Base-by-base conservation (phyloP, 2,888 invertebrate species). In the Augiades crinisus region DNA sequence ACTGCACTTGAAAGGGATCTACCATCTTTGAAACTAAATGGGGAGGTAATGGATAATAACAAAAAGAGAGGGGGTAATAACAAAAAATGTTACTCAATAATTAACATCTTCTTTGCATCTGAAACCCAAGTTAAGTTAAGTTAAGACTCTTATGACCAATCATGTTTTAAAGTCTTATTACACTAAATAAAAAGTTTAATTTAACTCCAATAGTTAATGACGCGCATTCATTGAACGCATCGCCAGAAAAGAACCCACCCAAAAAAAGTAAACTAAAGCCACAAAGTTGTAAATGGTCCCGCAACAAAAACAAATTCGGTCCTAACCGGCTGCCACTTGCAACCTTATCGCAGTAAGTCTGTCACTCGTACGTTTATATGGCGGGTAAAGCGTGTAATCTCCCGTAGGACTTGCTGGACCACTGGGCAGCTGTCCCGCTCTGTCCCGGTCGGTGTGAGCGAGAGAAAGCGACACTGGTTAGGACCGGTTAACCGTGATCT, bases 331-430 rank as follows among this genome's bases (percentile, higher is more conserved):
- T 41, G 1, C 41, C 12, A 34, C 41, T 41, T 49, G 22, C 50
- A 43, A 50, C 41, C 50, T 50, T 43, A 43, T 43, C 41, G 43
- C 19, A 36, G 27, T 50, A 21, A 50, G 43, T 19, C 43, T 34
- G 41, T 49, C 49, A 41, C 41, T 49, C 41, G 34, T 43, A 36
- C 36, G 50, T 43, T 50, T 43, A 43, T 51, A 37, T 43, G 50
- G 37, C 38, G 41, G 27, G 34, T 41, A 53, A 33, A 46, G 34
- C 45, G 19, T 41, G 40, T 41, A 46, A 40, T 34, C 31, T 46
- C 53, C 45, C 36, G 27, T 36, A 47, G 53, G 47, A 46, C 41
- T 44, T 8, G 45, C 46, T 17, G 34, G 52, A 40, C 44, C 45
- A 45, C 22, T 33, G 19, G 34, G 4, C 3, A n/a, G 34, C 5